These are phyloP conservation scores for Macrocentrus cingulum DNA, from an alignment of 1,140 invertebrate species.

Conservation along the genomic window DNA sequence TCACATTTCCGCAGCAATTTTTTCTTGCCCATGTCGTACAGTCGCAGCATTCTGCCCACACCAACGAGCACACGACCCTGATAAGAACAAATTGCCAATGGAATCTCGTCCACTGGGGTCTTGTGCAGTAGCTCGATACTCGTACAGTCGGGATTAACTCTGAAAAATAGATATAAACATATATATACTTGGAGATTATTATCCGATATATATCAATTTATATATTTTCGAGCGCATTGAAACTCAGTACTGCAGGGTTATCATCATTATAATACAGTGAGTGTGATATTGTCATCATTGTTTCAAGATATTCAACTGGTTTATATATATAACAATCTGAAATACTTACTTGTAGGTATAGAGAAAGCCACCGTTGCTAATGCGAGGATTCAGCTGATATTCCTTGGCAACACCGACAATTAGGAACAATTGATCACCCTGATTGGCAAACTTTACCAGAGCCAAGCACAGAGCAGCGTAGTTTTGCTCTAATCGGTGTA, in stretches of 20 bases:
- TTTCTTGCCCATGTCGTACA: constrained; percentile 97
- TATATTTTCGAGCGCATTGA: constrained; percentile 1
- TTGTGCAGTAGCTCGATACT: constrained; percentile 90
- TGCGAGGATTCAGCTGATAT: constrained; percentile 83
- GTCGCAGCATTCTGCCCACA: constrained; percentile 85
- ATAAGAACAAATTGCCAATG: constrained; percentile 85
- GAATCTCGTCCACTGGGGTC: constrained; percentile 93
- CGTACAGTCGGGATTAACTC: constrained; percentile 70
- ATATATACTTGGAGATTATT: constrained; percentile 40
- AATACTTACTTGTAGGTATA: constrained; percentile 79
- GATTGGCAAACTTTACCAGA: constrained; percentile 72
- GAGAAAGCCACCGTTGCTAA: constrained; percentile 77
- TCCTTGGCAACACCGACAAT: constrained; percentile 91
- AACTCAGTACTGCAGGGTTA: constrained; percentile 56
- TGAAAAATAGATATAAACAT: constrained; percentile 47
- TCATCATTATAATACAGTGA: constrained; percentile 45
- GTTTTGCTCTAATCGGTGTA: constrained; percentile 89
- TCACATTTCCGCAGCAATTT: constrained; percentile 97
- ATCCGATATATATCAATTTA: constrained; percentile 19
- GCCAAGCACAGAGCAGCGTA: constrained; percentile 83
- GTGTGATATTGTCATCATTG: constrained; percentile 48
- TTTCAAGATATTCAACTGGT: constrained; percentile 17
- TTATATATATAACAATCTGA: background rate
- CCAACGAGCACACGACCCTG: constrained; percentile 91
- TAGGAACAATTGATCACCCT: constrained; percentile 73